These are phyloP conservation scores for Scomberomorus guttatus DNA, from an alignment of 2,797 vertebrate species.

Conservation along the genomic window DNA sequence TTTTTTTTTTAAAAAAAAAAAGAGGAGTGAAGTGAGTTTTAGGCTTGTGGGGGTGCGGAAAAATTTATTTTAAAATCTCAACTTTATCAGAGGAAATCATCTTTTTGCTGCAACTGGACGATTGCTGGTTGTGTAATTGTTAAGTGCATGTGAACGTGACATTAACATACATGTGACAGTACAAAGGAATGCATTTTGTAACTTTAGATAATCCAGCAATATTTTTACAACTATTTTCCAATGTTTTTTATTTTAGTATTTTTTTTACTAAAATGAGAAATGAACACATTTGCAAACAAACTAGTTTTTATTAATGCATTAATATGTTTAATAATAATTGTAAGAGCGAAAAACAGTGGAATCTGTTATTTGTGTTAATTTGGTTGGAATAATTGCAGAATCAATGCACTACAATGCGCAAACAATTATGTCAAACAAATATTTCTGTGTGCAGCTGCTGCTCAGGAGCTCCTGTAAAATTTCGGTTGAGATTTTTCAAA, in stretches of 20 bases:
- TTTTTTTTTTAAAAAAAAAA: not conserved
- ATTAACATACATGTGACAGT: not conserved
- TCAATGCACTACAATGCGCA: not conserved
- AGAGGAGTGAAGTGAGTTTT: not conserved
- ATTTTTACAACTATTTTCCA: not conserved
- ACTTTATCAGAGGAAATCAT: conserved; percentile 43
- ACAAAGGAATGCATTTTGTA: conserved; percentile 4
- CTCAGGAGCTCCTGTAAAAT: conserved; percentile 12
- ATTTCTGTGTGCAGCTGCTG: conserved; percentile 17
- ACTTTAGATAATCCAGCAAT: conserved; percentile 5
- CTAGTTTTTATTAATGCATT: not conserved
- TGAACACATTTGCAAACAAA: not conserved
- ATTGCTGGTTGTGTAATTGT: conserved; percentile 25
- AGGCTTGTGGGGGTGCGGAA: not conserved
- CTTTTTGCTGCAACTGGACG: conserved; percentile 16
- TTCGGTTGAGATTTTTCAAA: conserved; percentile 4
- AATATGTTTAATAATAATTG: not conserved
- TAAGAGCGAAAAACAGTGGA: not conserved
- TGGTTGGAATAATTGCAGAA: not conserved
- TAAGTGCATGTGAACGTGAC: conserved; percentile 12
- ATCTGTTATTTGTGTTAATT: conserved; percentile 14
- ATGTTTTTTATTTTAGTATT: not conserved
- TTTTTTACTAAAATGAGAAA: not conserved
- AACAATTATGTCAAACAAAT: conserved; percentile 19
- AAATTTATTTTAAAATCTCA: conserved; percentile 27